Evolutionary conservation across 2,888 invertebrate genomes (phyloP).

Genomic region (Caenorhabditis angaria): DNA sequence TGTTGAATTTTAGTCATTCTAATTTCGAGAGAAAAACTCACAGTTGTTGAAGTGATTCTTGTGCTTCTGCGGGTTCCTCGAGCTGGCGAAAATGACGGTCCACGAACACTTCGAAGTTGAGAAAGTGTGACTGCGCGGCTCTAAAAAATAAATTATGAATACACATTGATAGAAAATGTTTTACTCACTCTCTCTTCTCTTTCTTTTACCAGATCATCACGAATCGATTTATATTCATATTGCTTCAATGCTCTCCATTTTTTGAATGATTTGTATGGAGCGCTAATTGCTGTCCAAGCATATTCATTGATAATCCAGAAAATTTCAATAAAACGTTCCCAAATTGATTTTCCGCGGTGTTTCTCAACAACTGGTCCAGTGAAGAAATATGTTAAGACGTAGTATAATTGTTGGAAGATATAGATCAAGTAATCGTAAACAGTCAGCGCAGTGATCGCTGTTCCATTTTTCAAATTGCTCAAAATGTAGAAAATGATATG

Average conservation of each 20-base stretch:
- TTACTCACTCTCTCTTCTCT: constrained; percentile 11
- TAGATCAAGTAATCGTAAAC: not conserved
- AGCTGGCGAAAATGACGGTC: constrained; percentile 26
- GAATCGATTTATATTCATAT: constrained; percentile 28
- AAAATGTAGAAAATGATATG: not conserved
- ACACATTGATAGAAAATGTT: not conserved
- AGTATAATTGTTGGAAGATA: not conserved
- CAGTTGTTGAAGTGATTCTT: not conserved
- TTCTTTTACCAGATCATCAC: constrained; percentile 21
- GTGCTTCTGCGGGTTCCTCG: constrained; percentile 3
- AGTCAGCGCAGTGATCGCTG: not conserved
- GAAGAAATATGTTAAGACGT: too few species aligned
- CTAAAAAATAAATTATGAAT: not conserved
- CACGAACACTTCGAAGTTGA: constrained; percentile 12
- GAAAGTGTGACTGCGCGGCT: constrained; percentile 15
- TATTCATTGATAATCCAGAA: not conserved
- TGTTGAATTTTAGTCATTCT: too few species aligned
- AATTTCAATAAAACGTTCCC: not conserved
- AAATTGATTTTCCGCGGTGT: not conserved
- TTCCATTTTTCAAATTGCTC: not conserved
- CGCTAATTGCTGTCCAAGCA: not conserved
- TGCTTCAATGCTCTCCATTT: constrained; percentile 13
- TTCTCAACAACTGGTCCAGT: too few species aligned
- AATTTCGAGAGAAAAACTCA: too few species aligned
- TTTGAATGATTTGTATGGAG: not conserved